Evolutionary conservation across 2,888 invertebrate species (phyloP), one percentile per base, ranked within the genome.

Genomic region (Drosophila affinis): DNA sequence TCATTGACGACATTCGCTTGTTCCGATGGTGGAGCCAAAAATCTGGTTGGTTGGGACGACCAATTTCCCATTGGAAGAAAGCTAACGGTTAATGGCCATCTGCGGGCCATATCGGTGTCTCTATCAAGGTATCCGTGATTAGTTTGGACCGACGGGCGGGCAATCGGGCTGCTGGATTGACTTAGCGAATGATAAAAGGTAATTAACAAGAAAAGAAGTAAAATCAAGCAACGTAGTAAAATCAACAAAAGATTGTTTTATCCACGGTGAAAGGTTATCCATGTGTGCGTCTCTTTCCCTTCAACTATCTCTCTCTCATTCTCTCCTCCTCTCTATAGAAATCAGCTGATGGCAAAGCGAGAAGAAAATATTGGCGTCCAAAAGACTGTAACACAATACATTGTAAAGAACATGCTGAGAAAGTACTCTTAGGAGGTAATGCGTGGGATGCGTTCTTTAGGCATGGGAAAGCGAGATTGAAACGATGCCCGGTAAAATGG

Each of bases 141-240:
- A 84, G 60, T 65, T 67, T 60, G 72, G 52, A 55, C 64, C 71
- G 24, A 48, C n/a, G 47, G 62, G 71, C 46, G 57, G 12, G 5
- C 34, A 2, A 2, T n/a, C n/a, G 7, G n/a, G 7, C 39, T 39
- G 39, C n/a, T 39, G 39, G 39, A 53, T n/a, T 53, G 34, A 32
- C 17, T 29, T 29, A 44, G 34, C 62, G 45, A 74, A 67, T 84
- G 85, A 81, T 88, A 83, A 78, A 79, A 83, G 64, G 78, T 86
- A 88, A 83, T 83, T 83, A 88, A 70, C 78, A 71, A 68, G 84
- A 79, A 88, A 86, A 78, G 53, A 77, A 87, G 68, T 86, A 68
- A 70, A 86, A 75, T 75, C 75, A 57, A 46, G 32, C 44, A 49
- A 63, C 39, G 46, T 59, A 45, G 45, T 45, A 58, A 68, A 68